Base-by-base conservation (phyloP, 2,113 vertebrate species). In the Spea multiplicata region DNA sequence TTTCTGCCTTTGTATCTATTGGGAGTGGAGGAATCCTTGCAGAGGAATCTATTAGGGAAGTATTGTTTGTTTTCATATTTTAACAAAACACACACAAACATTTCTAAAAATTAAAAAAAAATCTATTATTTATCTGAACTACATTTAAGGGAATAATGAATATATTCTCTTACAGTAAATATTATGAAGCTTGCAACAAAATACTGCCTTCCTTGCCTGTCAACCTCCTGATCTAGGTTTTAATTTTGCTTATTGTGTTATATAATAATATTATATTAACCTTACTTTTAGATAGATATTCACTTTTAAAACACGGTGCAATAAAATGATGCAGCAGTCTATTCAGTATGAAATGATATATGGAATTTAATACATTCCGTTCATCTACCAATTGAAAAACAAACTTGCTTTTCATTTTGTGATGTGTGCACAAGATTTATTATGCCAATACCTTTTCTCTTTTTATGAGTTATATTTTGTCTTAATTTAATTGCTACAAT, bases 301-400 rank as follows among this genome's bases (percentile, higher is more conserved):
- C 14, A 8, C 55, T 59, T 59, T 13, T 59, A 59, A 59, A 59
- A 59, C 14, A 59, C 14, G 55, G 10, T 59, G 55, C 10, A 59
- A 13, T 9, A 59, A 12, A 13, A 9, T 59, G 14, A 74, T 17
- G 7, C 48, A 66, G 50, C 17, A 66, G 44, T 16, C 70, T 44
- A 14, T 52, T 57, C 49, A 50, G 17, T 44, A 48, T 16, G 65
- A 44, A 46, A 65, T 71, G 59, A 78, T 71, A 44, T 17, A 71
- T 66, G 17, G 76, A 64, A 53, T 79, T 79, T 79, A 79, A 79
- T 79, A 66, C 73, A 16, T 53, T 72, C 48, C 52, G 16, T 72
- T 79, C 61, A 73, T 79, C 61, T 78, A 44, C 46, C 50, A 79
- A 45, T 73, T 73, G 17, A 65, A 73, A 50, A 72, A 46, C 50